phyloP scores from a whole-genome alignment of 1,140 invertebrate genomes.

The Drosophila lacertosa region DNA sequence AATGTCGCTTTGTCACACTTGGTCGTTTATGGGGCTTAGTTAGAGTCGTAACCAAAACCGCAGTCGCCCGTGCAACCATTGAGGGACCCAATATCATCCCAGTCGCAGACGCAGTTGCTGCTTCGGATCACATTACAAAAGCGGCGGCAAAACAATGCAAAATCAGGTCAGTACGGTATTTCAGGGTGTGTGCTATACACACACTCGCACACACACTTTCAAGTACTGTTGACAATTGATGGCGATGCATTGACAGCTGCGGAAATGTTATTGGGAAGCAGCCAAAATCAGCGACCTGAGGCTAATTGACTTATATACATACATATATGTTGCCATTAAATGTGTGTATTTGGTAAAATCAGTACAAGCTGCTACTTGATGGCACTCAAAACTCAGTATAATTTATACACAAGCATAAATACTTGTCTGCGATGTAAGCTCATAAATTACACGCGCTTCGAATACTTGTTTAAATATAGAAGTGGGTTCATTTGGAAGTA shows the following conservation, averaged over 20 bases:
- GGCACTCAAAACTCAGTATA: conserved; percentile 7
- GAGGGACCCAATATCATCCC: conserved; percentile 37
- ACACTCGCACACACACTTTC: conserved; percentile 4
- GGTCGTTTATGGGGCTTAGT: conserved; percentile 54
- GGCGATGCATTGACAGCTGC: conserved; percentile 26
- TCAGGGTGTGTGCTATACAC: conserved; percentile 40
- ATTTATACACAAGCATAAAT: conserved; percentile 18
- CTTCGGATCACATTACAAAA: conserved; percentile 55
- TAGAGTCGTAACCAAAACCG: conserved; percentile 42
- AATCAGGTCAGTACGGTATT: conserved; percentile 80
- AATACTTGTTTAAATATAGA: conserved; percentile 23
- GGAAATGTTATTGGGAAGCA: conserved; percentile 40
- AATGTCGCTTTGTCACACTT: conserved; percentile 77
- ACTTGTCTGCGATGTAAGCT: background rate
- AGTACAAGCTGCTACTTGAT: conserved; percentile 13
- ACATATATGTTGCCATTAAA: background rate
- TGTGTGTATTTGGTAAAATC: conserved; percentile 8
- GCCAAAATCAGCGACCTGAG: conserved; percentile 4
- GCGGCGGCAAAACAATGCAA: conserved; percentile 48
- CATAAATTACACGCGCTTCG: conserved; percentile 25
- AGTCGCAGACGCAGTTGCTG: conserved; percentile 33
- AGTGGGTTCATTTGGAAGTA: conserved; percentile 16
- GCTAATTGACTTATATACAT: background rate
- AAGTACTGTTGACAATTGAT: conserved; percentile 59
- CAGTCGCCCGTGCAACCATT: conserved; percentile 29